phyloP scores from a whole-genome alignment of 2,113 vertebrate species.

The Mormyrus iriodes region DNA sequence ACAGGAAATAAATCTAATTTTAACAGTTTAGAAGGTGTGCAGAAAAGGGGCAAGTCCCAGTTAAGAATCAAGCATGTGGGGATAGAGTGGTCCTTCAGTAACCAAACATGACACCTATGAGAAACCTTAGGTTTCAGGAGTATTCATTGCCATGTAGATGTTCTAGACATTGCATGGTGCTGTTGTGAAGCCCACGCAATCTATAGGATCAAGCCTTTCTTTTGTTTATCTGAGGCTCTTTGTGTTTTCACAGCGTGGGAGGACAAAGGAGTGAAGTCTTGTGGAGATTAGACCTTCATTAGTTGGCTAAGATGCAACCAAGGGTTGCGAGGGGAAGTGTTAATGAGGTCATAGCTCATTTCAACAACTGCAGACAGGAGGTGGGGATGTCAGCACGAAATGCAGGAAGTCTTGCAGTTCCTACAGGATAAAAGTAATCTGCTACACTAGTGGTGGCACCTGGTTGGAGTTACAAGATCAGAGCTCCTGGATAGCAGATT shows the following conservation, averaged over 20 bases:
- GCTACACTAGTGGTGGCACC: not conserved
- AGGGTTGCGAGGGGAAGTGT: not conserved
- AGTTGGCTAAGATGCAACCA: not conserved
- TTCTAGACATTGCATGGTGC: not conserved
- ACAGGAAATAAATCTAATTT: not conserved
- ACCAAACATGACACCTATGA: slow-evolving; percentile 37
- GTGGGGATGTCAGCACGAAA: not conserved
- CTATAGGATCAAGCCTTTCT: not conserved
- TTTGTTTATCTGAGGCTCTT: not conserved
- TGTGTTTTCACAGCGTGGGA: not conserved
- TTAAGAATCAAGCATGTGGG: slow-evolving; percentile 5
- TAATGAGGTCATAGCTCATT: not conserved
- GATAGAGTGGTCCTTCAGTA: slow-evolving; percentile 38
- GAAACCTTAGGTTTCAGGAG: not conserved
- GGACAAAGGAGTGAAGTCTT: not conserved
- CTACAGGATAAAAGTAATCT: not conserved
- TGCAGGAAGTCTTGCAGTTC: not conserved
- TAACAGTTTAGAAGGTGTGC: not conserved
- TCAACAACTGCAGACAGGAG: not conserved
- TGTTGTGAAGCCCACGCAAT: not conserved
- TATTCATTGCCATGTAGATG: not conserved
- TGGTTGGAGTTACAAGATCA: not conserved
- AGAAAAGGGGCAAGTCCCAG: not conserved
- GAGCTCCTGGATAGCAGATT: not conserved
- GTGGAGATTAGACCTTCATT: not conserved